Evolutionary conservation across 1,140 invertebrate species (phyloP), one percentile per base, ranked within the genome.

Genomic region (Galleria mellonella): DNA sequence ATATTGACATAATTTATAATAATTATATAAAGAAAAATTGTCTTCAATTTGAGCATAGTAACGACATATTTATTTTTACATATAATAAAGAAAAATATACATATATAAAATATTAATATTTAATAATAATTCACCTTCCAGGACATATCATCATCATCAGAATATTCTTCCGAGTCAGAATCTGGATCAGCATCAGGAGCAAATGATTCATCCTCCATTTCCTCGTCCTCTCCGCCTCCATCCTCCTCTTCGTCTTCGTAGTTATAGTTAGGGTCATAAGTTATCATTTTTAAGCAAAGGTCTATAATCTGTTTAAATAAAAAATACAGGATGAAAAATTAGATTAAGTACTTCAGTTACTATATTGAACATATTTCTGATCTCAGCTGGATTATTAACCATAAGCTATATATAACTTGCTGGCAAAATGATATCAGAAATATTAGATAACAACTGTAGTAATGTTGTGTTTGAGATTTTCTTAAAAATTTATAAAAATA

Each of bases 201-300:
- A 9, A 94, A 91, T 28, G 90, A 90, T 49, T 92, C 91, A 49
- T 90, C 90, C 51, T 90, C 90, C 49, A 89, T 90, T 44, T 91
- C 90, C 88, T 89, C 93, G 51, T 86, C 87, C 48, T 92, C 91
- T 42, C 91, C 91, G 37, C 88, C 89, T 9, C 87, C 88, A 11
- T 89, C 90, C 55, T 92, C 92, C 11, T 90, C 92, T 32, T 92
- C 88, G 27, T 90, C 89, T 45, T 98, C 97, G 68, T 99, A 99
- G 86, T 99, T 99, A 73, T 99, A 99, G 78, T 99, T 99, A 4
- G 98, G 98, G 88, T 99, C 97, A 68, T 99, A 97, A n/a, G 94
- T 96, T 36, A 99, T 92, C 77, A 97, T 98, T 71, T 93, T 90
- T 15, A 99, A 79, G 83, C 97, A 98, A 33, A 98, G 90, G 46